Percentiles rank a stretch among this genome's conserved stretches.
These are phyloP conservation scores for Chionomys nivalis DNA, from an alignment of 2,113 vertebrate genomes.

Conservation along the genomic window DNA sequence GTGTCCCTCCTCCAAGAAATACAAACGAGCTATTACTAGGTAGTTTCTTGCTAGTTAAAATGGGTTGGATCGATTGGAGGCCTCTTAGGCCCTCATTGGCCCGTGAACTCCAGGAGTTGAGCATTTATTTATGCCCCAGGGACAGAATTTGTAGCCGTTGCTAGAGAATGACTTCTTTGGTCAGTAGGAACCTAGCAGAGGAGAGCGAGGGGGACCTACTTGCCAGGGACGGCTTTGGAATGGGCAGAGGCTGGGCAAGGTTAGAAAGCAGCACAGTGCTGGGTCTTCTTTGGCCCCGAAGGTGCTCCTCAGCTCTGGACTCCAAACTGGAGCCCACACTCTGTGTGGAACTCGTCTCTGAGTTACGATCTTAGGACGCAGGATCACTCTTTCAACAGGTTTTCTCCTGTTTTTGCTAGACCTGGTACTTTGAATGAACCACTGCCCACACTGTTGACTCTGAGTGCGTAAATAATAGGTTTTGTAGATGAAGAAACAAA, in stretches of 20 bases:
- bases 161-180: slow-evolving; percentile 45
- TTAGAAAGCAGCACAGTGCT: neutral
- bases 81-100: slow-evolving; percentile 54
- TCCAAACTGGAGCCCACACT: neutral
- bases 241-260: neutral
- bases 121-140: neutral
- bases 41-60: slow-evolving; percentile 85
- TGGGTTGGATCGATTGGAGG: slow-evolving; percentile 80
- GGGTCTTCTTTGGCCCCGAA: too few relatives aligned
- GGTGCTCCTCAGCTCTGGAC: neutral
- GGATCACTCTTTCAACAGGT: neutral
- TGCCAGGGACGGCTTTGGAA: neutral
- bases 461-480: slow-evolving; percentile 6
- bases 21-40: slow-evolving; percentile 87
- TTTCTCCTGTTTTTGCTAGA: slow-evolving; percentile 30
- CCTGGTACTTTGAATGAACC: slow-evolving; percentile 1
- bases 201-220: neutral
- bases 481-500: slow-evolving; percentile 21
- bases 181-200: neutral
- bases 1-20: slow-evolving; percentile 87
- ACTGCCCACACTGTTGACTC: neutral
- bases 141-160: slow-evolving; percentile 61
- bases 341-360: neutral
- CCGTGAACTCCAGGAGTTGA: slow-evolving; percentile 61
- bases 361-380: neutral